Conservation (phyloP, 2,888 invertebrate genomes). For the Sphinx pinastri region DNA sequence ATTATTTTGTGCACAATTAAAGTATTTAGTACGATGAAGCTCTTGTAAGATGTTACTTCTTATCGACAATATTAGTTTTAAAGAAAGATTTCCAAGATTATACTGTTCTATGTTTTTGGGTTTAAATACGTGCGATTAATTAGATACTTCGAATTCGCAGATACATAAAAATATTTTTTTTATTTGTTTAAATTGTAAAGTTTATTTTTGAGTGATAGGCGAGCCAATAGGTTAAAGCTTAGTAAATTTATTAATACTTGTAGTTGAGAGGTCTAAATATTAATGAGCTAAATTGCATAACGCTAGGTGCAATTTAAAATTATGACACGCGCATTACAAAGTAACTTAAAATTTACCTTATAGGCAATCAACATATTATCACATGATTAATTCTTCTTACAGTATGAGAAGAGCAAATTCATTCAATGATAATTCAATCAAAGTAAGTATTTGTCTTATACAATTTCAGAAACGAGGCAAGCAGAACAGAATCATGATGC, state of each 20-base stretch:
- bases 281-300: no score
- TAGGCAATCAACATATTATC: not conserved
- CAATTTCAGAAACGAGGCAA: constrained; percentile 78
- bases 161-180: no score
- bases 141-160: no score
- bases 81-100: no score
- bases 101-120: no score
- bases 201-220: constrained; percentile 22
- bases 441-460: not conserved
- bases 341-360: not conserved
- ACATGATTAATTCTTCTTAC: not conserved
- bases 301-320: no score
- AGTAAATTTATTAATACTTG: not conserved
- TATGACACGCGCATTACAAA: no score
- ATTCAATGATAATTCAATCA: not conserved
- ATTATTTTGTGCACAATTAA: no score
- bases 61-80: no score
- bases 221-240: not conserved
- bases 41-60: no score
- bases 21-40: no score
- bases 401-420: not conserved
- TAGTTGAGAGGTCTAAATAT: not conserved
- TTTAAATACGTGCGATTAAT: no score
- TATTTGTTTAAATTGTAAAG: not conserved
- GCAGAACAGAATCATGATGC: constrained; percentile 78